phyloP scores from a whole-genome alignment of 2,113 vertebrate species.

The Andinoacara biseriatus region DNA sequence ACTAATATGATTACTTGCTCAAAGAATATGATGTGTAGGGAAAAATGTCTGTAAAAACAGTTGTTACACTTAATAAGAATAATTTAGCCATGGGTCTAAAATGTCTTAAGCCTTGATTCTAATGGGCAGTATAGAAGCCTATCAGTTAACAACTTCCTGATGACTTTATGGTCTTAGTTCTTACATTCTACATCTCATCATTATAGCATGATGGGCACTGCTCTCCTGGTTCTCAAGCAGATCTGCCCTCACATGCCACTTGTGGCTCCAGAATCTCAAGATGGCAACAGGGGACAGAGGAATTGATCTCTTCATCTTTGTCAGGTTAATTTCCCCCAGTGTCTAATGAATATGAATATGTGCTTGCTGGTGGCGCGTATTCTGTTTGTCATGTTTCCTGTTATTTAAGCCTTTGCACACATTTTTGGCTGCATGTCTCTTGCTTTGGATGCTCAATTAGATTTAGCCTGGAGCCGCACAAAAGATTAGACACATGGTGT shows the following conservation, averaged over 20 bases:
- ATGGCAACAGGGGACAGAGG: neutral
- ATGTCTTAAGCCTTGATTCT: no score
- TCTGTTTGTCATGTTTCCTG: neutral
- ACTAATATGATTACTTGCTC: neutral
- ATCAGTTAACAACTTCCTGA: no score
- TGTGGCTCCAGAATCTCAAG: constrained; percentile 8
- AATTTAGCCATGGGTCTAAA: no score
- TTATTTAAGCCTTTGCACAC: neutral
- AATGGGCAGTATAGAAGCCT: no score
- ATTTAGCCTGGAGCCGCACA: constrained; percentile 8
- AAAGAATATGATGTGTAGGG: neutral
- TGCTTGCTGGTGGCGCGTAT: neutral
- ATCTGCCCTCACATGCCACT: neutral
- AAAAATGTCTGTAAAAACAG: neutral
- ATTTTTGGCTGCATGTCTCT: neutral
- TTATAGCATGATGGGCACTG: neutral
- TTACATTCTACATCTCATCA: neutral
- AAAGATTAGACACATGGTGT: constrained; percentile 5
- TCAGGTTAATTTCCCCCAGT: neutral
- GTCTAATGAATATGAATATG: neutral
- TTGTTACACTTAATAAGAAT: neutral
- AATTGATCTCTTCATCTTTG: neutral
- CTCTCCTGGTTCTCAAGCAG: neutral
- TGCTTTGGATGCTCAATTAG: neutral
- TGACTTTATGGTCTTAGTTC: neutral